Evolutionary conservation across 1,140 invertebrate species (phyloP).

Genomic region (Magallana ariakensis): DNA sequence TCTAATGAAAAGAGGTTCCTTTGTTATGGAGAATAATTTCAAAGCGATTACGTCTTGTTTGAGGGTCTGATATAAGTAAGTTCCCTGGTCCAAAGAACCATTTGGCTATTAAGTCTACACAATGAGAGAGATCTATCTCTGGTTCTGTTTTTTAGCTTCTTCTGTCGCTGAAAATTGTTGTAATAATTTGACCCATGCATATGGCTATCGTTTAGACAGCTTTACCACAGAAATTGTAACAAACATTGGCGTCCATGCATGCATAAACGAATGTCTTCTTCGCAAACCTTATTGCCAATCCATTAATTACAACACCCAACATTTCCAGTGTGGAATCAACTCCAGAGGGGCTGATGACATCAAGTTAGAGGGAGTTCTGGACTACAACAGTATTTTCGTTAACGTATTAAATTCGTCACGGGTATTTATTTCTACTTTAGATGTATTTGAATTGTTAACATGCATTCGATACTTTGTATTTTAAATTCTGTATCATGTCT

Average conservation of each 20-base stretch:
- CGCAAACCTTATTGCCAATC: not conserved
- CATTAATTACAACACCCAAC: not conserved
- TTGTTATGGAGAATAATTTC: no score
- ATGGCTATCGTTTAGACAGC: not conserved
- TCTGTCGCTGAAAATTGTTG: not conserved
- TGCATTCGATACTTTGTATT: not conserved
- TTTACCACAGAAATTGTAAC: not conserved
- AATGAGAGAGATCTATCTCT: no score
- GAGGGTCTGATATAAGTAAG: no score
- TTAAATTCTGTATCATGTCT: not conserved
- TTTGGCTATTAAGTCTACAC: no score
- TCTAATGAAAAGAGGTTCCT: no score
- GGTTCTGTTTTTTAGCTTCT: no score
- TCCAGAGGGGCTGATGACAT: not conserved
- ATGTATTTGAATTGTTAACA: not conserved
- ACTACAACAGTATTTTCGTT: not conserved
- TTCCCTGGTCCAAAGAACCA: no score
- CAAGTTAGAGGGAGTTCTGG: not conserved
- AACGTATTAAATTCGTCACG: not conserved
- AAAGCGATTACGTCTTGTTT: no score
- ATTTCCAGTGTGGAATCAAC: not conserved
- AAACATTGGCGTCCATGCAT: not conserved
- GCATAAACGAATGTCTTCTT: not conserved
- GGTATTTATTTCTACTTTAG: not conserved
- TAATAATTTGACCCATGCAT: not conserved